Conservation (phyloP, 2,888 invertebrate genomes). For the Cataglyphis cursor region DNA sequence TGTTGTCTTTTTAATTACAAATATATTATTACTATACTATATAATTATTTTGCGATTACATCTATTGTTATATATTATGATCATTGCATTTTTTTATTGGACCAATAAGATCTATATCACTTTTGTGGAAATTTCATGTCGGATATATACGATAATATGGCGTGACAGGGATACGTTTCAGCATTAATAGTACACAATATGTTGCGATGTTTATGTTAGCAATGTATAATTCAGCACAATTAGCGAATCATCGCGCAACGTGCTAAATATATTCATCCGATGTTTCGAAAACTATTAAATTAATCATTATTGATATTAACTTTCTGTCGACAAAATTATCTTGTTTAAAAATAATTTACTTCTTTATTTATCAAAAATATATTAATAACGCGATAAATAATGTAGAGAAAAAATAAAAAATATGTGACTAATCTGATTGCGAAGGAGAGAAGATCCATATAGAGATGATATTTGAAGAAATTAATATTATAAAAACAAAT, state of each 20-base stretch:
- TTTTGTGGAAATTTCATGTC: not conserved
- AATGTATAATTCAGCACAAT: constrained; percentile 37
- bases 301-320: not conserved
- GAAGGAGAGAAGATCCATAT: not conserved
- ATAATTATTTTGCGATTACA: not conserved
- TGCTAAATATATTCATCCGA: constrained; percentile 24
- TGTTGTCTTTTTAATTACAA: not conserved
- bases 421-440: not conserved
- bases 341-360: not conserved
- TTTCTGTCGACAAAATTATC: not conserved
- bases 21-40: not conserved
- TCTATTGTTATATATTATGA: not conserved
- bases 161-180: constrained; percentile 22
- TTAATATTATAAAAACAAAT: not conserved
- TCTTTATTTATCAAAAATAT: not conserved
- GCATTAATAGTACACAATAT: constrained; percentile 30
- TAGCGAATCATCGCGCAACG: constrained; percentile 14
- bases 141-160: not conserved
- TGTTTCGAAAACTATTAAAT: constrained; percentile 16
- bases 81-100: not conserved
- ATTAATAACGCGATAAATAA: not conserved
- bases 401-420: not conserved
- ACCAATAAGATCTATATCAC: not conserved
- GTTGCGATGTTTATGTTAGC: constrained; percentile 22
- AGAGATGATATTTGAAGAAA: not conserved